A percentile compares a stretch with the other conserved stretches of the same genome.
phyloP scores from a whole-genome alignment of 2,113 vertebrate genomes.

The Baryphthengus martii region DNA sequence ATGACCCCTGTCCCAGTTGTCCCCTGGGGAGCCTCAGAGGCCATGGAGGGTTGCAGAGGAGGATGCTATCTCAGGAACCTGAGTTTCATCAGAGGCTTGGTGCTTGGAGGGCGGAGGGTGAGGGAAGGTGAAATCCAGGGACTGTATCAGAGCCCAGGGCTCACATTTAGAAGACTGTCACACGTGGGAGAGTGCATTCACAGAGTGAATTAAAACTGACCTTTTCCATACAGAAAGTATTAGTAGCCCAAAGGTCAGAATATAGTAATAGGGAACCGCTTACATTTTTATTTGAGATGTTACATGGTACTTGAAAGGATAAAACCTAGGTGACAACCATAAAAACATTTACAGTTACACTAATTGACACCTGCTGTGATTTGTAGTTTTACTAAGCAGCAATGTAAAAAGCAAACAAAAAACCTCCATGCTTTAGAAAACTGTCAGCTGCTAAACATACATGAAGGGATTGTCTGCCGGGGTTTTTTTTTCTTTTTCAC shows the following conservation, averaged over 20 bases:
- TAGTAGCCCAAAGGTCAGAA: not conserved
- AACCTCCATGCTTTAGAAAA: not conserved
- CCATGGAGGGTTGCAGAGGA: rapidly evolving
- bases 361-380: conserved; percentile 39
- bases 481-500: not conserved
- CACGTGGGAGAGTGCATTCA: rapidly evolving
- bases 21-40: not conserved
- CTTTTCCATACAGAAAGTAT: not conserved
- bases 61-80: not conserved
- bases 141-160: not conserved
- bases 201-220: not conserved
- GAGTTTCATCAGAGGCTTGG: too few relatives aligned
- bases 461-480: not conserved
- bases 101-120: rapidly evolving
- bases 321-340: not conserved
- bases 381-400: conserved; percentile 31
- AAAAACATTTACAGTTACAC: not conserved
- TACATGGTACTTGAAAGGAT: not conserved
- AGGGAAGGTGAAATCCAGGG: too few relatives aligned
- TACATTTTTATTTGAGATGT: not conserved
- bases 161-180: not conserved
- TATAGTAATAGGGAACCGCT: not conserved
- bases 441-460: not conserved
- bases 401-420: not conserved
- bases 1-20: not conserved